These are phyloP conservation scores for Hermaeophaga mercurialis DNA, from an alignment of 2,888 invertebrate species.

Conservation along the genomic window DNA sequence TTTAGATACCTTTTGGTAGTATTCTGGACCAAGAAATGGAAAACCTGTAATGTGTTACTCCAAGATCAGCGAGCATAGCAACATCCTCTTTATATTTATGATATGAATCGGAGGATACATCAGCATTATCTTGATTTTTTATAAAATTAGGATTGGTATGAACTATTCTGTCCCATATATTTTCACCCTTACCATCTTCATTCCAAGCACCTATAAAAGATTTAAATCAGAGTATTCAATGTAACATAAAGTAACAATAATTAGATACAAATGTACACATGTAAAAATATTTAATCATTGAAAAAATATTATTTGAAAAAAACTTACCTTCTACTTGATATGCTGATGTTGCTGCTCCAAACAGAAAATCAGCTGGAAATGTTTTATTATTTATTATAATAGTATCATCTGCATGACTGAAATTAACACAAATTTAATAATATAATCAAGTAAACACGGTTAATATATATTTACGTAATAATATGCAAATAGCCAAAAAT, in stretches of 20 bases:
- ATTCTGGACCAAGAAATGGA: slow-evolving; percentile 79
- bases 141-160: slow-evolving; percentile 61
- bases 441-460: too few relatives aligned
- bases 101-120: slow-evolving; percentile 73
- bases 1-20: slow-evolving; percentile 68
- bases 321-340: slow-evolving; percentile 60
- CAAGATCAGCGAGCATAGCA: slow-evolving; percentile 65
- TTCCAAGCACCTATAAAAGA: slow-evolving; percentile 51
- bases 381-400: slow-evolving; percentile 9
- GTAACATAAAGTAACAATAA: too few relatives aligned
- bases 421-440: too few relatives aligned
- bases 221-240: too few relatives aligned
- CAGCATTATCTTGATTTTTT: slow-evolving; percentile 63
- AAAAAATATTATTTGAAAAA: background rate
- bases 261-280: too few relatives aligned
- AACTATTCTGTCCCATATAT: slow-evolving; percentile 37
- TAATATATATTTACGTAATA: too few relatives aligned
- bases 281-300: background rate
- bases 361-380: slow-evolving; percentile 44
- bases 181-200: slow-evolving; percentile 42
- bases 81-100: slow-evolving; percentile 67
- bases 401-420: too few relatives aligned
- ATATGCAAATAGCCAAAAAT: too few relatives aligned
- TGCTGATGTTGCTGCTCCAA: slow-evolving; percentile 55
- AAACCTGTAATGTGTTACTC: slow-evolving; percentile 71